Base-by-base conservation (phyloP, 2,797 vertebrate species). In the Notolabrus celidotus region DNA sequence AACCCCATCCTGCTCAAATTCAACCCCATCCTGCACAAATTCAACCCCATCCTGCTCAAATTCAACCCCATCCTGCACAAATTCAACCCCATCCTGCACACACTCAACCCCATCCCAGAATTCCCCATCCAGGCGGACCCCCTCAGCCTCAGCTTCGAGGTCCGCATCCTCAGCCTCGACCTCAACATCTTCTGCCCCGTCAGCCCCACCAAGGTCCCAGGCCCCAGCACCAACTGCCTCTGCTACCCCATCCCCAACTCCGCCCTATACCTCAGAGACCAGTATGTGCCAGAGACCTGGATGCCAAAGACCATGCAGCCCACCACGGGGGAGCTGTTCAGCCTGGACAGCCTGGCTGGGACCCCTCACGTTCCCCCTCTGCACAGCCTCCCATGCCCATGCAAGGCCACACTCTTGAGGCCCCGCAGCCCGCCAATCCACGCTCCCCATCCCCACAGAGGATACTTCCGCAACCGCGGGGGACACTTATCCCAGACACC, bases 391-490 rank as follows among this genome's bases (percentile, higher is more conserved):
- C 1, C 1, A 45, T 66, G 67, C 78, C 89, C 67, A 80, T 86
- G 80, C 96, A 96, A 0, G 94, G 95, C 33, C 95, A 95, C 89
- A 94, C 78, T 20, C 92, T 99, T 12, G 96, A 97, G 84, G 95
- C 95, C 0, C 97, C 96, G 0, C 84, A 75, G 16, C 86, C 89
- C 45, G 92, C 92, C 2, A 93, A 95, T 55, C 92, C 93, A 45
- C 94, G 98, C 47, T 98, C 97, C 0, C 97, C 96, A 0, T 99
- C 97, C 0, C 97, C 98, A 0, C 97, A 97, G 87, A 94, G 97
- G 58, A 97, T 98, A 55, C 96, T 99, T 7, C 98, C 98, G 0
- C 97, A 99, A 79, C 97, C 97, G 0, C 91, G 97, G 72, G 98
- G 97, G 15, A 86, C 95, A 0, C 97, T 97, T 0, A 92, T 99